A percentile compares a stretch with the other conserved stretches of the same genome.
Conservation (phyloP, 2,113 vertebrate species). For the Antennarius striatus region DNA sequence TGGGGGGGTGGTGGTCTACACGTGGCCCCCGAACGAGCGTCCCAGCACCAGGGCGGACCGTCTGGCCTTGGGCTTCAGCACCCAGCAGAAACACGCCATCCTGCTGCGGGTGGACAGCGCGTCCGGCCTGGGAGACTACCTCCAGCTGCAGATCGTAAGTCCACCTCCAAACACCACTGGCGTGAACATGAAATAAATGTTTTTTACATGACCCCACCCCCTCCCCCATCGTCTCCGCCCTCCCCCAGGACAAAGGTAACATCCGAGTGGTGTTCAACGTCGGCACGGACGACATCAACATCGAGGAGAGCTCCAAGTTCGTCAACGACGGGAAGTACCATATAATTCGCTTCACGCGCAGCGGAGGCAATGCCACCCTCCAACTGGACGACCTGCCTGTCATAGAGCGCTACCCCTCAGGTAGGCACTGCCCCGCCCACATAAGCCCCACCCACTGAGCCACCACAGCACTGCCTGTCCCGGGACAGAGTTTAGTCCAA, state of each 20-base stretch:
- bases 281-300: slow-evolving; percentile 98
- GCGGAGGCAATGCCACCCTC: slow-evolving; percentile 97
- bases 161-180: background rate
- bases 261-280: slow-evolving; percentile 99
- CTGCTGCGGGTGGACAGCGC: slow-evolving; percentile 97
- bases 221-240: background rate
- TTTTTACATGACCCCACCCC: background rate
- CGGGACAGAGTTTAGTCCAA: slow-evolving; percentile 42
- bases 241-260: slow-evolving; percentile 92
- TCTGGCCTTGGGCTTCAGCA: slow-evolving; percentile 97
- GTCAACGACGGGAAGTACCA: slow-evolving; percentile 99
- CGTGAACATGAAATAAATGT: too few relatives aligned
- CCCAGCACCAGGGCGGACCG: slow-evolving; percentile 98
- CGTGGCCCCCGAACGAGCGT: slow-evolving; percentile 97
- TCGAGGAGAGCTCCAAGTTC: slow-evolving; percentile 97
- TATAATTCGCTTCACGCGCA: slow-evolving; percentile 96
- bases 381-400: slow-evolving; percentile 98
- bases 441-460: slow-evolving; percentile 37
- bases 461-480: slow-evolving; percentile 44
- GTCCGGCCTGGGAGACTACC: slow-evolving; percentile 94
- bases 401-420: slow-evolving; percentile 98
- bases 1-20: slow-evolving; percentile 95
- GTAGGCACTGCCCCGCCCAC: slow-evolving; percentile 79
- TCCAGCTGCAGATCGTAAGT: slow-evolving; percentile 99
- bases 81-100: slow-evolving; percentile 93